phyloP scores from a whole-genome alignment of 2,113 vertebrate genomes.

The Stigmatopora argus region DNA sequence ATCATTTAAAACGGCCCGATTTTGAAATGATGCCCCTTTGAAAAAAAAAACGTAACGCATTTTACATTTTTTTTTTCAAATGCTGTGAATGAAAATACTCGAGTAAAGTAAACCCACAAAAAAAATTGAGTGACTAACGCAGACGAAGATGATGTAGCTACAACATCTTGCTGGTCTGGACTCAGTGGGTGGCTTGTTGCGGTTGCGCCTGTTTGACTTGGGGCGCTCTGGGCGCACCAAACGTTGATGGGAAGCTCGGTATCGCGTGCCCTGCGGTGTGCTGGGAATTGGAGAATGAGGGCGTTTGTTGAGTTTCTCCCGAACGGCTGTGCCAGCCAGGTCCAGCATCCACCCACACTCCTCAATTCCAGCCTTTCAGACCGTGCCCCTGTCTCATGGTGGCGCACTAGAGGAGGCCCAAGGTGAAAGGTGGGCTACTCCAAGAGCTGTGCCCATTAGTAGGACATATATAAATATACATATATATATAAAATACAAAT shows the following conservation, averaged over 20 bases:
- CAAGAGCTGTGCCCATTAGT: slow-evolving; percentile 28
- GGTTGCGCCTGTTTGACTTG: slow-evolving; percentile 34
- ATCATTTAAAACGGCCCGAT: not conserved
- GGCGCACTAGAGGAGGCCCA: slow-evolving; percentile 20
- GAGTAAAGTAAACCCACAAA: not conserved
- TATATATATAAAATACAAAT: slow-evolving; percentile 7
- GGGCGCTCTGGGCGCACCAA: slow-evolving; percentile 30
- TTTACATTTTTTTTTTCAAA: not conserved
- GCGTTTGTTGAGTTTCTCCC: slow-evolving; percentile 55
- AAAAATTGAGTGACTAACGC: not conserved
- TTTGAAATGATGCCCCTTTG: not conserved
- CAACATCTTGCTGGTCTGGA: not conserved
- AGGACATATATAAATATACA: not conserved
- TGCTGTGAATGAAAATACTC: not conserved
- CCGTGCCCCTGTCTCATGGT: slow-evolving; percentile 24
- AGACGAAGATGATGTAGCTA: not conserved
- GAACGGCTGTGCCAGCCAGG: slow-evolving; percentile 24
- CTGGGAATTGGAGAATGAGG: slow-evolving; percentile 67
- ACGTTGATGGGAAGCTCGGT: slow-evolving; percentile 40
- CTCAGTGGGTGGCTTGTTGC: slow-evolving; percentile 22
- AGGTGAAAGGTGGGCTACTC: slow-evolving; percentile 19
- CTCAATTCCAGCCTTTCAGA: slow-evolving; percentile 66
- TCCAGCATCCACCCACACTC: slow-evolving; percentile 37
- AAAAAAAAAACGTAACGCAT: not conserved
- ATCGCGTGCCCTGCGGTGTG: slow-evolving; percentile 47